Evolutionary conservation across 37 sponge, comb jelly and placozoan genomes (phyloP).

Genomic region (Axinella damicornis): DNA sequence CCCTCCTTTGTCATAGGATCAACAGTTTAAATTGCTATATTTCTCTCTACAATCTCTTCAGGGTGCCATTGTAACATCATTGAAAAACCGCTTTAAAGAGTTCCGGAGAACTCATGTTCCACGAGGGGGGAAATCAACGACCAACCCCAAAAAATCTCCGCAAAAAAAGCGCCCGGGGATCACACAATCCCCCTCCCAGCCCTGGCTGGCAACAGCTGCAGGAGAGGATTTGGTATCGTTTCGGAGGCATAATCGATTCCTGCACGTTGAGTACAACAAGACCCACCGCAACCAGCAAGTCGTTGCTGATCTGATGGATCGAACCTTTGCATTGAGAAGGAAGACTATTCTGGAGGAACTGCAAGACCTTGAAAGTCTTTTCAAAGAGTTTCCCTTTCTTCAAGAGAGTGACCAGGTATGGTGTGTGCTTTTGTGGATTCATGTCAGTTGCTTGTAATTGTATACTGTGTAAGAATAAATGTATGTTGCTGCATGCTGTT

Average conservation of each 20-base stretch:
- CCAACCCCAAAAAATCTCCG: neutral
- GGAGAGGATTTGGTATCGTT: too few relatives aligned
- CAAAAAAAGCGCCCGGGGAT: neutral
- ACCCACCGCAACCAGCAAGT: neutral
- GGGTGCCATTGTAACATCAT: neutral
- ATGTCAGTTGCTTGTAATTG: neutral
- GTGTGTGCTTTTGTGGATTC: neutral
- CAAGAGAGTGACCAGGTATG: slow-evolving; percentile 10
- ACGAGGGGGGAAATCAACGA: neutral
- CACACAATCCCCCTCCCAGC: neutral
- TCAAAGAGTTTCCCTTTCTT: neutral
- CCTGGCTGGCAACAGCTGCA: neutral
- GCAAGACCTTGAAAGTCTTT: neutral
- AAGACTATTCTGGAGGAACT: neutral
- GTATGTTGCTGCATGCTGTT: neutral
- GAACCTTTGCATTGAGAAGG: slow-evolving; percentile 5
- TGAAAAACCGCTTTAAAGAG: slow-evolving; percentile 20
- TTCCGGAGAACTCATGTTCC: neutral
- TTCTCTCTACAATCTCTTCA: neutral
- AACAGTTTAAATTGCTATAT: too few relatives aligned
- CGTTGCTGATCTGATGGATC: slow-evolving; percentile 7
- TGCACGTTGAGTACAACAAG: slow-evolving; percentile 6
- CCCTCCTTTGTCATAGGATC: too few relatives aligned
- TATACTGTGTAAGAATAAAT: neutral
- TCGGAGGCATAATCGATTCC: neutral